Conservation (phyloP, 2,888 invertebrate species). For the Phaonia tiefii region DNA sequence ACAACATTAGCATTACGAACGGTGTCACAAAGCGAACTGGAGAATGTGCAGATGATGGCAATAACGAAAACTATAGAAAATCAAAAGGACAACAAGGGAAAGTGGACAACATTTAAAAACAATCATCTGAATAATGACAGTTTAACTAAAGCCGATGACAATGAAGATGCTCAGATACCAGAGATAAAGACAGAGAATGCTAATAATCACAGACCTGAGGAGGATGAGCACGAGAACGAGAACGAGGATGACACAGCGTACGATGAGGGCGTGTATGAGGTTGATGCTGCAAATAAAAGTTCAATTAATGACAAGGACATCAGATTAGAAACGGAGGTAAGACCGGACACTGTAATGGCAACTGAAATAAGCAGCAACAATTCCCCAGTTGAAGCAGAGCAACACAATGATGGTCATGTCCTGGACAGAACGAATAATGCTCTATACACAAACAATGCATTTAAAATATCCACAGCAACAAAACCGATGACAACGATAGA, state of each 20-base stretch:
- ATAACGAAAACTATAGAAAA: slow-evolving; percentile 53
- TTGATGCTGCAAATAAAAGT: slow-evolving; percentile 39
- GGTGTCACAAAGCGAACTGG: background rate
- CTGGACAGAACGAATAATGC: slow-evolving; percentile 12
- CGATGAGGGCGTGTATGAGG: slow-evolving; percentile 10
- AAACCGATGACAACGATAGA: background rate
- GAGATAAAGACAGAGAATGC: slow-evolving; percentile 42
- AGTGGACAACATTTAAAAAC: slow-evolving; percentile 61
- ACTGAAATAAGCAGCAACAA: slow-evolving; percentile 22
- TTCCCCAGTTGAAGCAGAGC: slow-evolving; percentile 22
- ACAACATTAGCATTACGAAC: background rate
- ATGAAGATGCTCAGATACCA: slow-evolving; percentile 32
- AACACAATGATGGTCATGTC: slow-evolving; percentile 7
- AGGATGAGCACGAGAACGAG: background rate
- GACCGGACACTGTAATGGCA: slow-evolving; percentile 6
- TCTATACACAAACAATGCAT: slow-evolving; percentile 41
- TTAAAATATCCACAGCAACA: slow-evolving; percentile 20
- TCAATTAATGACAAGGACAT: slow-evolving; percentile 46
- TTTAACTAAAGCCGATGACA: slow-evolving; percentile 54
- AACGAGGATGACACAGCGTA: slow-evolving; percentile 26
- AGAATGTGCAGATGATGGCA: slow-evolving; percentile 17
- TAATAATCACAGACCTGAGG: slow-evolving; percentile 38
- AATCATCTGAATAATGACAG: slow-evolving; percentile 58
- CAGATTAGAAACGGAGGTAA: slow-evolving; percentile 50
- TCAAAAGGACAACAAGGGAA: slow-evolving; percentile 55